Evolutionary conservation across 92 coral and sea anemone species (phyloP).

Genomic region (Palythoa caribaeorum): DNA sequence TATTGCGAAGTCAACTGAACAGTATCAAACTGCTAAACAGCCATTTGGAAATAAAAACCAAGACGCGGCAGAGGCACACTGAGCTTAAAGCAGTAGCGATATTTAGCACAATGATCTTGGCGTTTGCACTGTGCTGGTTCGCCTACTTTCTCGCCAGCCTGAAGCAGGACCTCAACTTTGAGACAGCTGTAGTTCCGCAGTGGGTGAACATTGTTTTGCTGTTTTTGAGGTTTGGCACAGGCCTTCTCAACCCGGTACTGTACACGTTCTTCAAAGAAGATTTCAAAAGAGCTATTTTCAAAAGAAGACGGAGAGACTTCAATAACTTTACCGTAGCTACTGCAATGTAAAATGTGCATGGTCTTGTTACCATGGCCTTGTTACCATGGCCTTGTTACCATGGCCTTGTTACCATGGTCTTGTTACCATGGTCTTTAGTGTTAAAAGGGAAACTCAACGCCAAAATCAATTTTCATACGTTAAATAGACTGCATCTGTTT

Average conservation of each 20-base stretch:
- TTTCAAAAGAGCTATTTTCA: constrained; percentile 67
- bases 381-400: too few species aligned
- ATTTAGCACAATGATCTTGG: constrained; percentile 73
- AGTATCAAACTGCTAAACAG: constrained; percentile 70
- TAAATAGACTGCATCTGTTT: too few species aligned
- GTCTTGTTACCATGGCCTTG: too few species aligned
- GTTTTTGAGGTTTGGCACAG: constrained; percentile 65
- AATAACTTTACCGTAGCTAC: constrained; percentile 9
- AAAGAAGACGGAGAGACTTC: neutral
- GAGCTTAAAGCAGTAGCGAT: constrained; percentile 71
- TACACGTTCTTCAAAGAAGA: constrained; percentile 84
- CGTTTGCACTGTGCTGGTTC: constrained; percentile 77
- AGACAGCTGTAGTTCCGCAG: constrained; percentile 36
- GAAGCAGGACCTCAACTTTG: constrained; percentile 59
- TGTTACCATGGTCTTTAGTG: too few species aligned
- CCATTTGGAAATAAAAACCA: constrained; percentile 56
- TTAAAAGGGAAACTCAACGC: too few species aligned
- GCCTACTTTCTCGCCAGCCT: constrained; percentile 72
- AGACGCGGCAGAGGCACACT: constrained; percentile 52
- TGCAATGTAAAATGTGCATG: neutral
- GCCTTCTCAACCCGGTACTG: constrained; percentile 74
- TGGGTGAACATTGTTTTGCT: constrained; percentile 64
- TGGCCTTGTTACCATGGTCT: too few species aligned
- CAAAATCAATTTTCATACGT: too few species aligned
- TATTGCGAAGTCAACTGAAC: constrained; percentile 56